Evolutionary conservation across 1,140 invertebrate genomes (phyloP).

Genomic region (Anoplolepis gracilipes): DNA sequence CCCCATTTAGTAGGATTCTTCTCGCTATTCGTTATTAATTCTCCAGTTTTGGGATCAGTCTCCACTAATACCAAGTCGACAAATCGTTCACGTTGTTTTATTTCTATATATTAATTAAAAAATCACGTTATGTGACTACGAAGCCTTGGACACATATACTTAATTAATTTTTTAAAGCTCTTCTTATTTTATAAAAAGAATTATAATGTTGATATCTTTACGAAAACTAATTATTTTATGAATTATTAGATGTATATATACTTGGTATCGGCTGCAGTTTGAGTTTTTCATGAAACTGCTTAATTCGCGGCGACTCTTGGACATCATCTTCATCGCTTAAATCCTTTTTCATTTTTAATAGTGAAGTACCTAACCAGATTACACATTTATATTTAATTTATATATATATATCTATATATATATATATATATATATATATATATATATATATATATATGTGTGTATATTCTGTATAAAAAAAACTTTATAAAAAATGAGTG

Average conservation of each 20-base stretch:
- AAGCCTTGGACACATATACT: background rate
- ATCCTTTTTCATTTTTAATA: conserved; percentile 1
- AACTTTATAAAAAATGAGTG: background rate
- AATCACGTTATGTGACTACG: background rate
- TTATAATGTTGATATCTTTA: background rate
- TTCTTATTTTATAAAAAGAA: background rate
- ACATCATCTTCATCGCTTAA: background rate
- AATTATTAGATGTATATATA: conserved; percentile 64
- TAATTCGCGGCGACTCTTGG: conserved; percentile 75
- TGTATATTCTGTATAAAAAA: background rate
- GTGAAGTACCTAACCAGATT: conserved; percentile 24
- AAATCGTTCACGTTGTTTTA: conserved; percentile 69
- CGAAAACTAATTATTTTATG: background rate
- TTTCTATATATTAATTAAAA: conserved; percentile 47
- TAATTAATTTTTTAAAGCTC: background rate
- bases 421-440: too few species aligned
- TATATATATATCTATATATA: too few species aligned
- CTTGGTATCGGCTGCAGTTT: conserved; percentile 74
- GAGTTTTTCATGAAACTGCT: conserved; percentile 78
- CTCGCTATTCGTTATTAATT: conserved; percentile 75
- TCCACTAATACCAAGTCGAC: conserved; percentile 76
- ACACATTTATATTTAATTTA: background rate
- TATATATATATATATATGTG: too few species aligned
- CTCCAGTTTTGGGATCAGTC: conserved; percentile 75
- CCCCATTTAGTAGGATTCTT: conserved; percentile 81